Base-by-base conservation (phyloP, 2,888 invertebrate genomes). In the Anodontia alba region DNA sequence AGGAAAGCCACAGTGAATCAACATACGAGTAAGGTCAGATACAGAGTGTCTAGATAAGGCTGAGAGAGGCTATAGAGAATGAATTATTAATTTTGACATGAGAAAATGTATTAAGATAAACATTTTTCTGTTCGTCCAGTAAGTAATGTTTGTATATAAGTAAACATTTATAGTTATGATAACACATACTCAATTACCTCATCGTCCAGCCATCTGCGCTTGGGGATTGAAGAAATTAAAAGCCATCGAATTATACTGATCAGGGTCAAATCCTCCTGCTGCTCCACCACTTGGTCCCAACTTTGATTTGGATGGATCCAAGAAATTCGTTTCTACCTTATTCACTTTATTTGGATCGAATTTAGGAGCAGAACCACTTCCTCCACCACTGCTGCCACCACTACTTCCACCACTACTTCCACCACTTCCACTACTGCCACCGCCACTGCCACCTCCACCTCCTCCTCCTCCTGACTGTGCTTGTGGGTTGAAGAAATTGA, bases 281-380 rank as follows among this genome's bases (percentile, higher is more conserved):
- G 67, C 76, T 26, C 81, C 81, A 0, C 87, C 87, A 29, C 85
- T 77, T 20, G 69, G 73, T 26, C 88, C 86, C 5, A 88, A 83
- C 46, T 83, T 74, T 0, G 79, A 73, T 43, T 82, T 78, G 38
- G 87, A 87, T 0, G 88, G 88, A 38, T 87, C 87, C 38, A 87
- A 43, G 43, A 88, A 87, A 72, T 76, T 88, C 8, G 83, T 76
- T 36, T 80, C 78, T 23, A 88, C 57, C 43, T 86, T 79, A 51
- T 88, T 88, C 17, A 88, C 87, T 51, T 82, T 77, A 73, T 88
- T 88, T 12, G 87, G 78, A 57, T 88, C 87, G 73, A 84, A 88
- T 12, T 74, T 84, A 8, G 88, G 86, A 20, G 71, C 38, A 38
- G 5, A 8, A 15, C 42, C 68, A 29, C 42, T n/a, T 5, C 42